Evolutionary conservation across 1,140 invertebrate genomes (phyloP), one percentile per base, ranked within the genome.

Genomic region (Lethrus apterus): DNA sequence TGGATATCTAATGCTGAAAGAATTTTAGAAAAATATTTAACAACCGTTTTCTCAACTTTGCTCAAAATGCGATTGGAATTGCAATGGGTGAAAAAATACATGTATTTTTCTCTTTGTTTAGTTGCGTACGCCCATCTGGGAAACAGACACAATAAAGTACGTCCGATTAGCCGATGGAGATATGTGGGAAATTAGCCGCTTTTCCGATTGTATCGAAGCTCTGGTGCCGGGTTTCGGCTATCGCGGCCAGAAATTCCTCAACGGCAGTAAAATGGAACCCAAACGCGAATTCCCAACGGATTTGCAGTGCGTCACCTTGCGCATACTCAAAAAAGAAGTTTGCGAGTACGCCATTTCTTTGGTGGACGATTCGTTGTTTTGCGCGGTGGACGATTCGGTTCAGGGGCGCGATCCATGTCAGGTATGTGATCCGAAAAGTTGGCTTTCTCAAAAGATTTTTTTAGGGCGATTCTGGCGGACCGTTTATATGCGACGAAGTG

Each of bases 201-300:
- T n/a, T n/a, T n/a, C n/a, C 10, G 13, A 38, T 10, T 38, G 35
- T 19, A 10, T 4, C 20, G 18, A 18, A 3, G 18, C 35, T 11
- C 11, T 38, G 8, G 35, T 21, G 13, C 20, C 24, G 35, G 35
- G 35, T 21, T 38, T 38, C 24, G 35, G 35, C 14, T 38, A 38
- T 11, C 35, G 24, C n/a, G 35, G 35, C 18, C n/a, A 21, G 8
- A 38, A 38, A n/a, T 38, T 10, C 9, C 19, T 21, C 20, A 38
- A 38, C 24, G 35, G 35, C 2, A 38, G 19, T 38, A 18, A 18
- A 4, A 38, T 21, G 24, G 9, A 38, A 21, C 18, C 7, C 9
- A 21, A 38, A 8, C 19, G 19, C 5, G 10, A 18, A 21, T 38
- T 11, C 14, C 20, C 4, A 21, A 18, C 35, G 1, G 18, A 21